Conservation (phyloP, 2,113 vertebrate species). For the Anoura caudifer region DNA sequence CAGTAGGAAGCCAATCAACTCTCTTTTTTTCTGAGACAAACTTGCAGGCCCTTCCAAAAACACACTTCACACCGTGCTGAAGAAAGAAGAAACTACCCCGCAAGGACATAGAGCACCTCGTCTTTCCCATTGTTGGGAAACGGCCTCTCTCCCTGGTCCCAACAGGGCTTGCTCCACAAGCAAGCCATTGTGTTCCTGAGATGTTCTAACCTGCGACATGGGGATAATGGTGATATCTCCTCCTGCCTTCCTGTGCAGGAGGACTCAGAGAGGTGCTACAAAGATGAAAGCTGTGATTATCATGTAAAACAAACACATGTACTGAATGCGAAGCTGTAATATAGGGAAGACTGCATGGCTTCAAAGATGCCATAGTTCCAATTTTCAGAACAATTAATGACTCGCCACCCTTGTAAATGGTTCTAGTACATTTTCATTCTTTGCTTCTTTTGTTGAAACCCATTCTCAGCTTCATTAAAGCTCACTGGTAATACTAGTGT, state of each 20-base stretch:
- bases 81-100: background rate
- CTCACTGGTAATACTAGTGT: background rate
- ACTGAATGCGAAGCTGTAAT: background rate
- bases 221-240: background rate
- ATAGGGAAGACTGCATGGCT: background rate
- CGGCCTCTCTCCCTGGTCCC: background rate
- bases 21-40: background rate
- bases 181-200: background rate
- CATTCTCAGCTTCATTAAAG: background rate
- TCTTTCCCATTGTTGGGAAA: background rate
- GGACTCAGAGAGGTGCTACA: background rate
- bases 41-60: background rate
- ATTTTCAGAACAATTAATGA: background rate
- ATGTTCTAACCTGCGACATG: background rate
- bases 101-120: background rate
- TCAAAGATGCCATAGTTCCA: background rate
- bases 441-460: background rate
- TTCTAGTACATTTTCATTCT: background rate
- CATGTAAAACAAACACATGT: background rate
- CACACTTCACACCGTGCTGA: fast-evolving
- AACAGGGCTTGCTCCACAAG: background rate
- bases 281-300: background rate
- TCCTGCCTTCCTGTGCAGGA: background rate
- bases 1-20: background rate
- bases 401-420: background rate